Evolutionary conservation across 2,113 vertebrate genomes (phyloP).

Genomic region (Microtus pennsylvanicus): DNA sequence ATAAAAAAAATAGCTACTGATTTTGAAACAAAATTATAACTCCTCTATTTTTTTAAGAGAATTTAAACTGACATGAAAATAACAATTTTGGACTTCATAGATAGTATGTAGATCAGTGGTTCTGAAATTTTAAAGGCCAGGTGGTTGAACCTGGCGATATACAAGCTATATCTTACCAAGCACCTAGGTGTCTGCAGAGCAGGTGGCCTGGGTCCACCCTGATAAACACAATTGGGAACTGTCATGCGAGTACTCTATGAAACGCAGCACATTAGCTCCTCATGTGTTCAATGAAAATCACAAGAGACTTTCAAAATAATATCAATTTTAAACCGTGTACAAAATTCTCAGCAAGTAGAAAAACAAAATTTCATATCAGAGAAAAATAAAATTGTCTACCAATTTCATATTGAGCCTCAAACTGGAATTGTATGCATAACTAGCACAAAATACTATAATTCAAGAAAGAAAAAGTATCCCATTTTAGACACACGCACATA

Average conservation of each 20-base stretch:
- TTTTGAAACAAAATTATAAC: background rate
- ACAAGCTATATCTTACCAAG: background rate
- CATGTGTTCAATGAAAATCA: background rate
- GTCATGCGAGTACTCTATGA: background rate
- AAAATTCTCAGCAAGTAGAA: background rate
- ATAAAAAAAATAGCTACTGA: background rate
- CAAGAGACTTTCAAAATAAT: conserved; percentile 7
- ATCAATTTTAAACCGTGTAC: background rate
- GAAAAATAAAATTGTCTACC: background rate
- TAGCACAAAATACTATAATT: background rate
- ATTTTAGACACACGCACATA: background rate
- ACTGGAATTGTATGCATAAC: background rate
- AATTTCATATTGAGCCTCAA: conserved; percentile 15
- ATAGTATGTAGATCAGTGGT: background rate
- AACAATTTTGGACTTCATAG: background rate
- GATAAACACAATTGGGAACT: background rate
- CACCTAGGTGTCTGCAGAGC: background rate
- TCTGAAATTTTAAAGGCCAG: background rate
- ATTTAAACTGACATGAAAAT: conserved; percentile 40
- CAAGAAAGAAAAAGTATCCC: background rate
- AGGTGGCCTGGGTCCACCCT: background rate
- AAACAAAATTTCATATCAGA: background rate
- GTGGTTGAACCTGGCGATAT: background rate
- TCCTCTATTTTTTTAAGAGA: background rate
- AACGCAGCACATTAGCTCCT: background rate